phyloP scores from a whole-genome alignment of 2,113 vertebrate genomes.

The Oceanodroma tethys region DNA sequence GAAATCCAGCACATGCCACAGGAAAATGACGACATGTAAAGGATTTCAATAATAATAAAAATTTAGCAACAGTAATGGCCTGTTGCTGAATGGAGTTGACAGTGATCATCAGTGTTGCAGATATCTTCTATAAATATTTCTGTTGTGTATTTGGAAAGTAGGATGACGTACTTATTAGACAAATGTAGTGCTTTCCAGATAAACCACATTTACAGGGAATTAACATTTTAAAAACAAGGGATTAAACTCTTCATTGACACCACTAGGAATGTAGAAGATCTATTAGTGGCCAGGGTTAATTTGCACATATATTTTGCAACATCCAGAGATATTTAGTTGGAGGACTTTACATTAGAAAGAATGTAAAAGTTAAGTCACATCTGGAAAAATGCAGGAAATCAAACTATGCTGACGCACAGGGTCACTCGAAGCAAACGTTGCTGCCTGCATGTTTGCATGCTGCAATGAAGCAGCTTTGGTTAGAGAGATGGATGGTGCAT shows the following conservation, averaged over 20 bases:
- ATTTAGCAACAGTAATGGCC: background rate
- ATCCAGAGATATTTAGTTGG: background rate
- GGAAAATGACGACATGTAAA: background rate
- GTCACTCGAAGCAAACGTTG: background rate
- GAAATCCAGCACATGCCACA: background rate
- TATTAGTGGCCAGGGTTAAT: conserved; percentile 3
- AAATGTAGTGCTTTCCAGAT: conserved; percentile 25
- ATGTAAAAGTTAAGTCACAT: background rate
- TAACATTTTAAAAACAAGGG: background rate
- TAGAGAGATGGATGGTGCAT: background rate
- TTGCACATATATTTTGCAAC: conserved; percentile 1
- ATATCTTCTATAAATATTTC: conserved; percentile 15
- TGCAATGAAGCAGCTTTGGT: background rate
- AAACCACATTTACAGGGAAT: background rate
- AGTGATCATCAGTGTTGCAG: background rate
- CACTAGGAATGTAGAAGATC: background rate
- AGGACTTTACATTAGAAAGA: background rate
- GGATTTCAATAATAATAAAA: background rate
- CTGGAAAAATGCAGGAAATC: background rate
- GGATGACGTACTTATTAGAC: background rate
- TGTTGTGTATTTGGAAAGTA: background rate
- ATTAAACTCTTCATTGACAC: background rate
- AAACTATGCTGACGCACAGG: background rate
- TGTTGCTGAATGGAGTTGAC: background rate
- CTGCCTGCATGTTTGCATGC: background rate